phyloP scores from a whole-genome alignment of 1,140 invertebrate genomes.

The Zaprionus inermis region DNA sequence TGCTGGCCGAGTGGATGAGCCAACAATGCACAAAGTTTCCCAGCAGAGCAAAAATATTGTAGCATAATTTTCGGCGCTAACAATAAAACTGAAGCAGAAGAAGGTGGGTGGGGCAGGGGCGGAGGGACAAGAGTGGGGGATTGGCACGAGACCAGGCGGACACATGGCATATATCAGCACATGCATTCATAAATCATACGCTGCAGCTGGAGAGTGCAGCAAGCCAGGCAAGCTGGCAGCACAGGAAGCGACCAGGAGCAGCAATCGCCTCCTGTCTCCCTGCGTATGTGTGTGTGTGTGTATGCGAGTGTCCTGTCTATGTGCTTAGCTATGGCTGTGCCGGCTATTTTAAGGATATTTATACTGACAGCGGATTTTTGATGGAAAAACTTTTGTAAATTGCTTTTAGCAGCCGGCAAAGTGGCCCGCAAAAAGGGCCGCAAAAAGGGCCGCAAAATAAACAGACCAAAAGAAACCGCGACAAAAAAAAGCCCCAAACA shows the following conservation, averaged over 20 bases:
- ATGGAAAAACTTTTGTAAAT: conserved; percentile 84
- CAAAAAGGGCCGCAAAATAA: conserved; percentile 16
- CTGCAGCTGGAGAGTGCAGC: conserved; percentile 75
- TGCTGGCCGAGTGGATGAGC: conserved; percentile 75
- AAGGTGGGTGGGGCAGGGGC: neutral
- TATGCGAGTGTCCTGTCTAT: conserved; percentile 21
- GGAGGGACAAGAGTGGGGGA: neutral
- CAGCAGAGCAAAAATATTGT: conserved; percentile 71
- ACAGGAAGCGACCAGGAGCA: conserved; percentile 69
- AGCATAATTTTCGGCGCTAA: conserved; percentile 81
- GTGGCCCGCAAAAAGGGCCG: conserved; percentile 17
- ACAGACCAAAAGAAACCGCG: neutral
- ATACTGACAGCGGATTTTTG: conserved; percentile 84
- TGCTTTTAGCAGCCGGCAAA: conserved; percentile 67
- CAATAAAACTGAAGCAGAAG: conserved; percentile 54
- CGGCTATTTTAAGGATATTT: conserved; percentile 84
- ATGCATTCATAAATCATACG: conserved; percentile 83
- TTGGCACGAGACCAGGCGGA: conserved; percentile 37
- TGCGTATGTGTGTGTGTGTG: conserved; percentile 37
- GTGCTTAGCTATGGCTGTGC: conserved; percentile 60
- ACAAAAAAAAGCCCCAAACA: conserved; percentile 8
- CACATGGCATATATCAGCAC: conserved; percentile 78
- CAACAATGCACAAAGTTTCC: conserved; percentile 51
- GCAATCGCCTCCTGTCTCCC: conserved; percentile 36
- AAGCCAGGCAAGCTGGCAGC: conserved; percentile 25